Percentiles rank a stretch among this genome's conserved stretches.
phyloP scores from a whole-genome alignment of 2,888 invertebrate species.

The Acleris literana region DNA sequence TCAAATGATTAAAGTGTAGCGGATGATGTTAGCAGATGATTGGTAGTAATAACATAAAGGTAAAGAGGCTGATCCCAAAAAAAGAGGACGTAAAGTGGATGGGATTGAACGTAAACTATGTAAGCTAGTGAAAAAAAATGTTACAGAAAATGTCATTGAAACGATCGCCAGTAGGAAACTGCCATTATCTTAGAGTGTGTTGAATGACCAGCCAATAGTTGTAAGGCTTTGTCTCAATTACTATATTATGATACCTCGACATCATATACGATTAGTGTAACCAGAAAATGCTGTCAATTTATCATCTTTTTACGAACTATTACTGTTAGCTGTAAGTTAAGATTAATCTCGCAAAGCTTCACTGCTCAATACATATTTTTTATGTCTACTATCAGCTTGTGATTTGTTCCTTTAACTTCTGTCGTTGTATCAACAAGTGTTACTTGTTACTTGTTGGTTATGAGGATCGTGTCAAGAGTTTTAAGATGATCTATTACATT shows the following conservation, averaged over 20 bases:
- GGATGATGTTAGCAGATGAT: no score
- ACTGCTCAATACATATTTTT: slow-evolving; percentile 55
- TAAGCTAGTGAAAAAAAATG: no score
- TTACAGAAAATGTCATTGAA: no score
- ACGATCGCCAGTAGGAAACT: no score
- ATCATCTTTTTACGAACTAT: slow-evolving; percentile 71
- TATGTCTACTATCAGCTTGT: slow-evolving; percentile 27
- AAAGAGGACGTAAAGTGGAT: no score
- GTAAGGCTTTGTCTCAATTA: slow-evolving; percentile 76
- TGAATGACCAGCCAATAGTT: slow-evolving; percentile 62
- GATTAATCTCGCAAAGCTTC: slow-evolving; percentile 56
- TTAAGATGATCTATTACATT: neutral
- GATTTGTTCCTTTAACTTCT: slow-evolving; percentile 42
- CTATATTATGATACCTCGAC: slow-evolving; percentile 52
- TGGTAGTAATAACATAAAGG: no score
- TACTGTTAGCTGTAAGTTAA: slow-evolving; percentile 64
- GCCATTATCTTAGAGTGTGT: slow-evolving; percentile 37
- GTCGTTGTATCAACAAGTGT: slow-evolving; percentile 46
- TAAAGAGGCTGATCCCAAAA: no score
- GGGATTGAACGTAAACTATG: no score
- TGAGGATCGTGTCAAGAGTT: slow-evolving; percentile 7
- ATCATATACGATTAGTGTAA: slow-evolving; percentile 69
- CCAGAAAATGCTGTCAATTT: slow-evolving; percentile 79
- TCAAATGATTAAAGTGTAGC: no score
- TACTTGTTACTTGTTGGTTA: slow-evolving; percentile 39